phyloP scores from a whole-genome alignment of 2,113 vertebrate genomes.

The Lasiurus borealis region DNA sequence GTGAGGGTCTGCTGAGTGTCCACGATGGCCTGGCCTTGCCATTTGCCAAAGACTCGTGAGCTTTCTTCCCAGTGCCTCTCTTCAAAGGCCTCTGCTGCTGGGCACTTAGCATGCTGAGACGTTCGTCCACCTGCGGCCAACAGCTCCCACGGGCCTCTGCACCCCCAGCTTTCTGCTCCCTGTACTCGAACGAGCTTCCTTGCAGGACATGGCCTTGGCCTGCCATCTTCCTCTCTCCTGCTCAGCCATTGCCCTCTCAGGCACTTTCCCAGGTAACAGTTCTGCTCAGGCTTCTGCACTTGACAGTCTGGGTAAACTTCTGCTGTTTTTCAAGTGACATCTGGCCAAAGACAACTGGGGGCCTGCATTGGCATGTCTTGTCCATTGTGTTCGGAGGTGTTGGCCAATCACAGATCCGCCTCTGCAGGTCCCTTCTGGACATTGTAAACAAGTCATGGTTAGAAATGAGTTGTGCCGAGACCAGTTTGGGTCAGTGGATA shows the following conservation, averaged over 20 bases:
- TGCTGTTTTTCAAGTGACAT: not conserved
- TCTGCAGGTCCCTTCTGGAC: too few species aligned
- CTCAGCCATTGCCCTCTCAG: too few species aligned
- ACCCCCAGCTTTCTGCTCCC: too few species aligned
- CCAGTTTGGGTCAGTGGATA: too few species aligned
- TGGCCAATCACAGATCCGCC: not conserved
- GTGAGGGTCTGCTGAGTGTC: accelerated
- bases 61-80: not conserved
- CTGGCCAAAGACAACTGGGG: not conserved
- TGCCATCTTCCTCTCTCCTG: too few species aligned
- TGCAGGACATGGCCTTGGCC: too few species aligned
- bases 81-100: accelerated
- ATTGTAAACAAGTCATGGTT: not conserved
- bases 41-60: accelerated
- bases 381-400: not conserved
- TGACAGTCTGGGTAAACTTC: not conserved
- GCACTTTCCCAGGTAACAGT: too few species aligned
- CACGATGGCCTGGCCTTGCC: accelerated
- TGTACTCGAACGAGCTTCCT: not conserved
- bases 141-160: not conserved
- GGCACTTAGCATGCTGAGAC: accelerated
- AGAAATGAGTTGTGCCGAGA: not conserved
- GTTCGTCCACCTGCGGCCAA: accelerated
- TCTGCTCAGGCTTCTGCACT: too few species aligned
- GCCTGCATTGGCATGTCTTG: accelerated